Percentiles rank a stretch among this genome's conserved stretches.
phyloP scores from a whole-genome alignment of 2,888 invertebrate genomes.

The Sericinus montela region DNA sequence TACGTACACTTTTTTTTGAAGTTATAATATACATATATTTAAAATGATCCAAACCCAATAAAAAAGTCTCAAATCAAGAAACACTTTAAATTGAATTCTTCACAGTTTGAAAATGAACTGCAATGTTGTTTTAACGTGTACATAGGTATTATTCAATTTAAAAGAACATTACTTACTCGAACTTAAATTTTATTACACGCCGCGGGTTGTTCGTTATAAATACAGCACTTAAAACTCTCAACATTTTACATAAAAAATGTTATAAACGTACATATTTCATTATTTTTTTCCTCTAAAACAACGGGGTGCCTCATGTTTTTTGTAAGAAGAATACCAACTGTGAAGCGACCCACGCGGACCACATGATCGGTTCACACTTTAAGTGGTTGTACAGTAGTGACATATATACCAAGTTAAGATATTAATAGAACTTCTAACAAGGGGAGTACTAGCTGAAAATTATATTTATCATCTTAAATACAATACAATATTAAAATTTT shows the following conservation, averaged over 20 bases:
- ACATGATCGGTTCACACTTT: constrained; percentile 72
- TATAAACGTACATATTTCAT: constrained; percentile 71
- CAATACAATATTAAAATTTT: no score
- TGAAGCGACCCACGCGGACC: constrained; percentile 59
- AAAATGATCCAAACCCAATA: no score
- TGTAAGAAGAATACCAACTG: constrained; percentile 61
- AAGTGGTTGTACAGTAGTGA: constrained; percentile 67
- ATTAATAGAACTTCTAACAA: constrained; percentile 52
- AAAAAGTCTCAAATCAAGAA: no score
- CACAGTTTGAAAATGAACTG: no score
- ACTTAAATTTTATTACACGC: constrained; percentile 44
- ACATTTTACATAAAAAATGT: constrained; percentile 64
- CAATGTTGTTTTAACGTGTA: neutral
- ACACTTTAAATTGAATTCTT: no score
- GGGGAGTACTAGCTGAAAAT: constrained; percentile 21
- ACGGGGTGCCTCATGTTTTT: constrained; percentile 72
- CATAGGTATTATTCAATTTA: constrained; percentile 24
- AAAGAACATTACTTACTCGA: constrained; percentile 25
- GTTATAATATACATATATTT: no score
- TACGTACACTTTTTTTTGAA: no score
- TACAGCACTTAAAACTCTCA: constrained; percentile 59
- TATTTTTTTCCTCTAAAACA: constrained; percentile 72
- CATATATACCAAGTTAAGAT: constrained; percentile 51
- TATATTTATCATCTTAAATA: no score
- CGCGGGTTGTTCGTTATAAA: constrained; percentile 55